A percentile compares a stretch with the other conserved stretches of the same genome.
Evolutionary conservation across 2,888 invertebrate genomes (phyloP).

Genomic region (Microplitis manilae): DNA sequence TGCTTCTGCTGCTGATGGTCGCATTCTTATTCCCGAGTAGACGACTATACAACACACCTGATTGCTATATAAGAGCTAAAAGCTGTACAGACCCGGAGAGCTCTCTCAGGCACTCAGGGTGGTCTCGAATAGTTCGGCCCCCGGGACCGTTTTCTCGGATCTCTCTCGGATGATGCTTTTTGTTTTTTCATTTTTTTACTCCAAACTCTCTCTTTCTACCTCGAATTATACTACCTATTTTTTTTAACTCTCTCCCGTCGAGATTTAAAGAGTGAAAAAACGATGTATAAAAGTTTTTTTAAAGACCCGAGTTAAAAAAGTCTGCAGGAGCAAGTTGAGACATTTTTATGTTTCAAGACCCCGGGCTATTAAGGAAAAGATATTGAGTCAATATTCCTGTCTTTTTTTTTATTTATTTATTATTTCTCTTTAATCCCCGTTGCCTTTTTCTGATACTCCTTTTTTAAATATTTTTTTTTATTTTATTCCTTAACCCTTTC

Average conservation of each 20-base stretch:
- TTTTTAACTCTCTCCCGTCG: conserved; percentile 38
- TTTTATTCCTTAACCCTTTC: conserved; percentile 18
- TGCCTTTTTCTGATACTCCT: conserved; percentile 35
- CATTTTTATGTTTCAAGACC: conserved; percentile 62
- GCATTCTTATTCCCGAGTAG: conserved; percentile 60
- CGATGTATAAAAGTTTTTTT: conserved; percentile 47
- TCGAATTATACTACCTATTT: conserved; percentile 29
- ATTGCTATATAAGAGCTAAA: conserved; percentile 56
- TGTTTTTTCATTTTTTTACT: conserved; percentile 47
- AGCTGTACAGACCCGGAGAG: conserved; percentile 46
- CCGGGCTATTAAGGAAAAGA: conserved; percentile 52
- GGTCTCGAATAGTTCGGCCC: conserved; percentile 66
- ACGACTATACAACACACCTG: conserved; percentile 56
- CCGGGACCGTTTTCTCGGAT: conserved; percentile 50
- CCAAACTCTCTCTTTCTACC: conserved; percentile 35
- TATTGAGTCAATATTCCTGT: conserved; percentile 56
- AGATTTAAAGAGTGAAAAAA: conserved; percentile 40
- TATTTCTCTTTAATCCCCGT: conserved; percentile 36
- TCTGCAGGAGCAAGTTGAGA: conserved; percentile 61
- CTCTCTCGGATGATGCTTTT: conserved; percentile 54
- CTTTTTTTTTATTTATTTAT: conserved; percentile 49
- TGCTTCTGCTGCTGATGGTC: conserved; percentile 56
- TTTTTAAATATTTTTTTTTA: conserved; percentile 28
- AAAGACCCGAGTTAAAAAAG: conserved; percentile 51
- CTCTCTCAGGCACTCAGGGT: conserved; percentile 60